Base-by-base conservation (phyloP, 1,140 invertebrate genomes). In the Heliconius hewitsoni region DNA sequence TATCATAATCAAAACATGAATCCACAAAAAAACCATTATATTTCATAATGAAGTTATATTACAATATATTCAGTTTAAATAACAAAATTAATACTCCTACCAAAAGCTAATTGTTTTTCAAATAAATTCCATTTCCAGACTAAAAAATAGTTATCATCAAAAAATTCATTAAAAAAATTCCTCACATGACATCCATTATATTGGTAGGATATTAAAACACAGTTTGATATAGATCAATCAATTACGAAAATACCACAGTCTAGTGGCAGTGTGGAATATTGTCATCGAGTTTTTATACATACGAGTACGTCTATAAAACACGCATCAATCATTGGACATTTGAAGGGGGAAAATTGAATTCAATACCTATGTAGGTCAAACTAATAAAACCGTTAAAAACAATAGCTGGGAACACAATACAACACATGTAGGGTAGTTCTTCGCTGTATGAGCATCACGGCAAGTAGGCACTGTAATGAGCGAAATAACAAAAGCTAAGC, bases 201-300 rank as follows among this genome's bases (percentile, higher is more conserved):
- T 66, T 23, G 60, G 9, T 23, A 30, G 9, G 60, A 66, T 66
- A 66, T 66, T 66, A 66, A 66, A 66, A 66, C 11, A 30, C 60
- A 66, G 23, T 66, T 66, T 66, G 60, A 66, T 66, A 66, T 66
- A 66, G 60, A 66, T 66, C 60, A 66, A 66, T 66, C 60, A 66
- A 66, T 66, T 66, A 66, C 60, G 27, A 66, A 66, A 66, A 66
- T 66, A 66, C 60, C 60, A 66, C 60, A 27, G 23, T 23, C 1
- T 27, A 30, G 60, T 30, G 60, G 60, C 27, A 16, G 9, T 30
- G 23, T 30, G 60, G 60, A 8, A 27, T 66, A 66, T 66, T 66
- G 60, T 66, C 60, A 27, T 66, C 60, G 8, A 27, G n/a, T 66
- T 66, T 66, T 66, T 66, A 66, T 66, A 37, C 34, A 37, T 37